Conservation (phyloP, 2,888 invertebrate genomes). For the Apodemia zela region DNA sequence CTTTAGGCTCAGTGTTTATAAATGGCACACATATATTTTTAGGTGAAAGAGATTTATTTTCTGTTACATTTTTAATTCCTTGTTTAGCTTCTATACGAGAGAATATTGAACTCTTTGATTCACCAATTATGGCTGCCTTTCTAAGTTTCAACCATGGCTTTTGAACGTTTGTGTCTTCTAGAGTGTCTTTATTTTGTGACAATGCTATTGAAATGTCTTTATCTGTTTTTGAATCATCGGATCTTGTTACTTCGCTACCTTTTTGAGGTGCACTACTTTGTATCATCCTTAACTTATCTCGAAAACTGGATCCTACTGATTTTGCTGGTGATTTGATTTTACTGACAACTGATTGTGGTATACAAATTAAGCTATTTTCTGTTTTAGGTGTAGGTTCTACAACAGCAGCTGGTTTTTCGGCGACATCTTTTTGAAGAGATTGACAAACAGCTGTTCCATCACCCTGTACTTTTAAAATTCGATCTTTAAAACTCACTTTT, state of each 20-base stretch:
- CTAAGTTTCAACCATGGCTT: conserved; percentile 90
- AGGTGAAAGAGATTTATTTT: conserved; percentile 46
- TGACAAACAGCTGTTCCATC: conserved; percentile 72
- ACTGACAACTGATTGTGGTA: conserved; percentile 74
- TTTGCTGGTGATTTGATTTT: conserved; percentile 77
- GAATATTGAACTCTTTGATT: conserved; percentile 64
- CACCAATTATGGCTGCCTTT: conserved; percentile 84
- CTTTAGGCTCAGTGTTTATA: conserved; percentile 70
- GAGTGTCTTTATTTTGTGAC: conserved; percentile 47
- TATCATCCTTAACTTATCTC: conserved; percentile 72
- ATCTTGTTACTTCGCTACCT: conserved; percentile 53
- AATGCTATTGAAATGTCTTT: conserved; percentile 60
- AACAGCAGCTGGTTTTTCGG: conserved; percentile 66
- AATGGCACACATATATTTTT: conserved; percentile 60
- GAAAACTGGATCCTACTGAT: conserved; percentile 67
- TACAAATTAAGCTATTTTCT: conserved; percentile 68
- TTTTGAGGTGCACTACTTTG: conserved; percentile 57
- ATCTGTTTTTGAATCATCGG: conserved; percentile 44
- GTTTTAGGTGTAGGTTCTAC: conserved; percentile 71
- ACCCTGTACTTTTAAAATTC: conserved; percentile 80
- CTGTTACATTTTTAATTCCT: conserved; percentile 42
- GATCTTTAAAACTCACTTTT: conserved; percentile 83
- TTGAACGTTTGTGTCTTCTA: conserved; percentile 67
- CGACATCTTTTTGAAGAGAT: conserved; percentile 62
- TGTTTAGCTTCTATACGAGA: conserved; percentile 58